These are phyloP conservation scores for Sapayoa aenigma DNA, from an alignment of 2,113 vertebrate genomes.

Conservation along the genomic window DNA sequence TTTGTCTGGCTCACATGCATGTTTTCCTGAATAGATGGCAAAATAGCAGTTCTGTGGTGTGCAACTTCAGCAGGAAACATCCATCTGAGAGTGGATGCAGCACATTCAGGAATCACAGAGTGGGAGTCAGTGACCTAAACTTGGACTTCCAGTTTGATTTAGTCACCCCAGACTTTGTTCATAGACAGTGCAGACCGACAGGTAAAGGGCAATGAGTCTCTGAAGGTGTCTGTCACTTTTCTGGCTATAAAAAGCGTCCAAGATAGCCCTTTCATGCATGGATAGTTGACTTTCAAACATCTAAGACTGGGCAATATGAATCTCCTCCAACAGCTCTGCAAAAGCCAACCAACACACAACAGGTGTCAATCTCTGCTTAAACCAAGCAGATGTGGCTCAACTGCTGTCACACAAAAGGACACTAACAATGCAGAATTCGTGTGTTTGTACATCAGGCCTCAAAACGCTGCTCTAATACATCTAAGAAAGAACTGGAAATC, in stretches of 20 bases:
- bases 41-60: neutral
- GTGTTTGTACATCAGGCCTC: conserved; percentile 40
- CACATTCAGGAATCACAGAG: neutral
- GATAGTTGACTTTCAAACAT: neutral
- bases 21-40: neutral
- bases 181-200: neutral
- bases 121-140: neutral
- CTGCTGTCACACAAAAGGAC: neutral
- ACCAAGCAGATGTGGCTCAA: neutral
- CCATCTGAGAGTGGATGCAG: neutral
- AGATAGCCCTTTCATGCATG: neutral
- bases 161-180: neutral
- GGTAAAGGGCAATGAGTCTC: neutral
- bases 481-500: conserved; percentile 47
- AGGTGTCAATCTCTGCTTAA: neutral
- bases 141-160: neutral
- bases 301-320: neutral
- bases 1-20: neutral
- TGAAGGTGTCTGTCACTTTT: neutral
- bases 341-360: neutral
- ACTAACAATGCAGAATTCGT: neutral
- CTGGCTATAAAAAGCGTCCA: neutral
- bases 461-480: conserved; percentile 27
- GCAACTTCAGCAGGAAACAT: neutral
- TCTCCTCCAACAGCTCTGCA: neutral